A percentile compares a stretch with the other conserved stretches of the same genome.
Evolutionary conservation across 1,140 invertebrate genomes (phyloP).

Genomic region (Aphelenchoides fujianensis): DNA sequence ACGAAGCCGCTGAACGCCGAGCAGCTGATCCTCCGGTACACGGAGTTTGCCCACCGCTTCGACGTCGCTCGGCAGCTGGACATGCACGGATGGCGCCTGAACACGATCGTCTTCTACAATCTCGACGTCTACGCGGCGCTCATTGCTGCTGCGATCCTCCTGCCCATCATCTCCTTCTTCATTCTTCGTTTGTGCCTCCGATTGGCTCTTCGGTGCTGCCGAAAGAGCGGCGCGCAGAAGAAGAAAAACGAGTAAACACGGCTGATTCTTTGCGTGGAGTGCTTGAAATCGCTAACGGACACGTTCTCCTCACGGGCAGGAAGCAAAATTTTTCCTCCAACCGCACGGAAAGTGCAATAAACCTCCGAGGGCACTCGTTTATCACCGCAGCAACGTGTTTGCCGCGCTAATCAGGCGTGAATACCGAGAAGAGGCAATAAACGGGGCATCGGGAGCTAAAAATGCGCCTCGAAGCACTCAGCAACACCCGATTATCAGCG

Average conservation of each 20-base stretch:
- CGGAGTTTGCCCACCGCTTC: constrained; percentile 33
- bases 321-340: too few species aligned
- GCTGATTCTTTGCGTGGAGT: too few species aligned
- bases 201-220: neutral
- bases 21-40: constrained; percentile 26
- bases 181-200: neutral
- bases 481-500: too few species aligned
- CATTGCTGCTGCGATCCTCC: neutral
- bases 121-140: constrained; percentile 25
- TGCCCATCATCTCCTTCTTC: neutral
- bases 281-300: too few species aligned
- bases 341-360: too few species aligned
- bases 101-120: constrained; percentile 13
- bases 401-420: too few species aligned
- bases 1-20: constrained; percentile 23
- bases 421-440: too few species aligned
- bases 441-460: too few species aligned
- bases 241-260: neutral
- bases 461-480: too few species aligned
- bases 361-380: too few species aligned
- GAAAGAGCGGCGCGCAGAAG: neutral
- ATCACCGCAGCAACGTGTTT: too few species aligned
- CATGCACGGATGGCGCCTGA: constrained; percentile 23
- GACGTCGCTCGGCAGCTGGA: constrained; percentile 15
- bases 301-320: too few species aligned